Evolutionary conservation across 2,113 vertebrate genomes (phyloP).

Genomic region (Hippocampus zosterae): DNA sequence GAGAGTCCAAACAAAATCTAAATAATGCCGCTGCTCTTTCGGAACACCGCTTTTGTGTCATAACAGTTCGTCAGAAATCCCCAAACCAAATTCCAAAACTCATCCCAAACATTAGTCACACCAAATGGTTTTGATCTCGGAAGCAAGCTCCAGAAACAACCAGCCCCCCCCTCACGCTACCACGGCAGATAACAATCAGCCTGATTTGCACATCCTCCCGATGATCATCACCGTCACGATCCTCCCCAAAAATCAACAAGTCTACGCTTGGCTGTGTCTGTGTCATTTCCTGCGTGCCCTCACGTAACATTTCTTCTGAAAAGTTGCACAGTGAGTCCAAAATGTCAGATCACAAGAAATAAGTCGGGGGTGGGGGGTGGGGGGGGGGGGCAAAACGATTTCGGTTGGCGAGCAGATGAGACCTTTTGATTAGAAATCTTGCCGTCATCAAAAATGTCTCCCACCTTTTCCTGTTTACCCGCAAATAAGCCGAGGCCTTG

Average conservation of each 20-base stretch:
- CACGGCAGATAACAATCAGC: constrained; percentile 11
- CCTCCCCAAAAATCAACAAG: constrained; percentile 22
- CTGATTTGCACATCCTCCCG: neutral
- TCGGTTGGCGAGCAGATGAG: neutral
- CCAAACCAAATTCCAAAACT: too few species aligned
- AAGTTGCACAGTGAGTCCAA: constrained; percentile 5
- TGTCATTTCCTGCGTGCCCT: constrained; percentile 40
- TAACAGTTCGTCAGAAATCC: too few species aligned
- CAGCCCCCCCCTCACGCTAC: neutral
- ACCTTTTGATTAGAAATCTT: constrained; percentile 23
- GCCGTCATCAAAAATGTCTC: constrained; percentile 6
- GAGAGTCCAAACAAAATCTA: too few species aligned
- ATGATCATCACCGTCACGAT: neutral
- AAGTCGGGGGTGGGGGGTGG: too few species aligned
- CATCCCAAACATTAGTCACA: neutral
- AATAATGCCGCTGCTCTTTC: too few species aligned
- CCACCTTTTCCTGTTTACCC: constrained; percentile 66
- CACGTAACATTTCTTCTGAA: constrained; percentile 9
- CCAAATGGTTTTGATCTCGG: neutral
- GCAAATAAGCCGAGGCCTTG: constrained; percentile 17
- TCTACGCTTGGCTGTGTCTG: constrained; percentile 20
- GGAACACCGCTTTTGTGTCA: too few species aligned
- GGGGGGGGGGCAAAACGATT: constrained; percentile 8
- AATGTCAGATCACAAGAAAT: neutral
- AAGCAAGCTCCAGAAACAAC: neutral